Evolutionary conservation across 2,113 vertebrate species (phyloP).

Genomic region (Melanostigma gelatinosum): DNA sequence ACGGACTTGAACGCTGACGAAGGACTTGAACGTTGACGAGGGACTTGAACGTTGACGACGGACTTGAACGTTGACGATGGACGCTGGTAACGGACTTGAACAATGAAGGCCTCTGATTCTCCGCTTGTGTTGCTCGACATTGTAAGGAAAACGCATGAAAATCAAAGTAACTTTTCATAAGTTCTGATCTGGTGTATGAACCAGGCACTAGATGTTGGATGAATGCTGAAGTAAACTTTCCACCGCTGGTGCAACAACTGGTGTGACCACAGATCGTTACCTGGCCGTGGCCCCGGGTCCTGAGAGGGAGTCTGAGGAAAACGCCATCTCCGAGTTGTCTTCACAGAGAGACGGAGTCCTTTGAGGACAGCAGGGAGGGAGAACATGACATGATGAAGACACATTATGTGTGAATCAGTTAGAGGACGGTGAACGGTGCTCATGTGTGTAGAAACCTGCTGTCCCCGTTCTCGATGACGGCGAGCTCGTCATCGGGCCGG

Average conservation of each 20-base stretch:
- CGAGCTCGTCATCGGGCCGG: conserved; percentile 81
- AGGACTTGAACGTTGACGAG: too few species aligned
- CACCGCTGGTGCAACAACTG: conserved; percentile 7
- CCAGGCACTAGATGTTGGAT: background rate
- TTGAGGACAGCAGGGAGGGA: conserved; percentile 43
- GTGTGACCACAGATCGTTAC: conserved; percentile 73
- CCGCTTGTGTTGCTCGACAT: too few species aligned
- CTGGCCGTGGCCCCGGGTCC: conserved; percentile 86
- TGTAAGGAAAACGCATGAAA: too few species aligned
- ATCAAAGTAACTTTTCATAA: too few species aligned
- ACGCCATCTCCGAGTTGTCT: conserved; percentile 81
- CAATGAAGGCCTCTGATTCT: too few species aligned
- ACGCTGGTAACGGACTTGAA: too few species aligned
- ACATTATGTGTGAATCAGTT: too few species aligned
- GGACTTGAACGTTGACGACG: too few species aligned
- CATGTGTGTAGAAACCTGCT: conserved; percentile 77
- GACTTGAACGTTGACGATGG: too few species aligned
- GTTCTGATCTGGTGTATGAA: background rate
- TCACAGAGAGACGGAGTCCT: conserved; percentile 83
- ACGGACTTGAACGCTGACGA: too few species aligned
- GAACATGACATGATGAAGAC: background rate
- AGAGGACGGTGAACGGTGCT: too few species aligned
- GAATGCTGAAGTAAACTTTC: background rate
- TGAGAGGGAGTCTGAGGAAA: conserved; percentile 75
- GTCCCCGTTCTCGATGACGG: conserved; percentile 85